phyloP scores from a whole-genome alignment of 2,888 invertebrate species.

The Tridacna crocea region DNA sequence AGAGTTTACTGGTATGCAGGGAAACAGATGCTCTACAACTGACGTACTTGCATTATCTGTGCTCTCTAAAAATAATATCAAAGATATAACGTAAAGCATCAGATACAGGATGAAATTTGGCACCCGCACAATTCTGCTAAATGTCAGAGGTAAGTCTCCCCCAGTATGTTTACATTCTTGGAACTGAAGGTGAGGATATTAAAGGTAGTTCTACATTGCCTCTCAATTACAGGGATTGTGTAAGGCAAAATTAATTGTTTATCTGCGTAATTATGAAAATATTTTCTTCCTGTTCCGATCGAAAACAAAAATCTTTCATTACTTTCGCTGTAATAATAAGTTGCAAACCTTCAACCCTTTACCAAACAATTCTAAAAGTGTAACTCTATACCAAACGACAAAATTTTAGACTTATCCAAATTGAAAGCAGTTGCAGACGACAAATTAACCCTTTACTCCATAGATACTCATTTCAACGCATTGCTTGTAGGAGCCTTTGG shows the following conservation, averaged over 20 bases:
- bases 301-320: no score
- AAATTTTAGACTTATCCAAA: no score
- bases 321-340: no score
- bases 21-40: constrained; percentile 13
- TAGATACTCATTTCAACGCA: no score
- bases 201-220: not conserved
- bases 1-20: no score
- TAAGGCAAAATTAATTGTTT: constrained; percentile 20
- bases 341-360: no score
- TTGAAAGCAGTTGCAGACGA: no score
- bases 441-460: no score
- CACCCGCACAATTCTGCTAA: constrained; percentile 15
- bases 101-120: constrained; percentile 1
- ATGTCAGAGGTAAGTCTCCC: constrained; percentile 20
- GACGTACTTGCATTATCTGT: constrained; percentile 25
- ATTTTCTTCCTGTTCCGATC: not conserved
- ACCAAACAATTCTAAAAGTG: no score
- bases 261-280: constrained; percentile 1
- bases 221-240: constrained; percentile 16
- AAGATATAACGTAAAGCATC: not conserved
- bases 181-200: constrained; percentile 1
- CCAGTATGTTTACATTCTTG: constrained; percentile 6
- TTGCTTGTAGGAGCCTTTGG: no score
- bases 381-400: no score
- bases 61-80: constrained; percentile 22